Percentiles rank a stretch among this genome's conserved stretches.
Conservation (phyloP, 2,888 invertebrate species). For the Caradrina clavipalpis region DNA sequence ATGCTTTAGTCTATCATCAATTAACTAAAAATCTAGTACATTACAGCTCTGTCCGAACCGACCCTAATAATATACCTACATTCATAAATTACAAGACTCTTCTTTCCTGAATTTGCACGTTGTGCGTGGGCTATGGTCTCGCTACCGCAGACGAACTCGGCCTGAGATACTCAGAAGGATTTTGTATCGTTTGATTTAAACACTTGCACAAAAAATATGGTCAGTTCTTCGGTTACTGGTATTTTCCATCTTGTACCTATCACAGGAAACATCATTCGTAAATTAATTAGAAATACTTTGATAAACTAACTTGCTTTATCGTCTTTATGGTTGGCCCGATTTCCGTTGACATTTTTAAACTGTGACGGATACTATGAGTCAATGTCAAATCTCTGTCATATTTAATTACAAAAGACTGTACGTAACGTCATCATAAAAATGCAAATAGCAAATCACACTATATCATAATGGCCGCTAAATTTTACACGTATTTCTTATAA, state of each 20-base stretch:
- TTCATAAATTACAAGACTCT: neutral
- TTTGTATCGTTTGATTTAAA: neutral
- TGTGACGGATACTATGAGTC: constrained; percentile 45
- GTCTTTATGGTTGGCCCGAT: constrained; percentile 22
- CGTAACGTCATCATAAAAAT: constrained; percentile 22
- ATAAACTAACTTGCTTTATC: neutral
- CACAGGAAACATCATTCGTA: constrained; percentile 20
- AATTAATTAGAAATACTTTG: constrained; percentile 11
- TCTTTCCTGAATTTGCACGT: neutral
- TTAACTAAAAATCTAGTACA: too few species aligned
- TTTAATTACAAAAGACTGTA: constrained; percentile 33
- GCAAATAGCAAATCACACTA: constrained; percentile 28
- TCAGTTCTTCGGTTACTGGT: neutral
- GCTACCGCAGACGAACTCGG: neutral
- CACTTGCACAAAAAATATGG: too few species aligned
- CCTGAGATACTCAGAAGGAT: neutral
- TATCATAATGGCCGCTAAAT: constrained; percentile 53
- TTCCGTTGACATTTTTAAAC: constrained; percentile 46
- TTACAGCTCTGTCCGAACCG: too few species aligned
- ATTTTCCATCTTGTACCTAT: neutral
- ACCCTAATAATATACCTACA: neutral
- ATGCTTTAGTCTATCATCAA: too few species aligned
- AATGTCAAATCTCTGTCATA: constrained; percentile 32
- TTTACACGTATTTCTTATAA: constrained; percentile 30
- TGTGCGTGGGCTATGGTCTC: neutral